These are phyloP conservation scores for Phalacrocorax aristotelis DNA, from an alignment of 2,113 vertebrate species.

Conservation along the genomic window DNA sequence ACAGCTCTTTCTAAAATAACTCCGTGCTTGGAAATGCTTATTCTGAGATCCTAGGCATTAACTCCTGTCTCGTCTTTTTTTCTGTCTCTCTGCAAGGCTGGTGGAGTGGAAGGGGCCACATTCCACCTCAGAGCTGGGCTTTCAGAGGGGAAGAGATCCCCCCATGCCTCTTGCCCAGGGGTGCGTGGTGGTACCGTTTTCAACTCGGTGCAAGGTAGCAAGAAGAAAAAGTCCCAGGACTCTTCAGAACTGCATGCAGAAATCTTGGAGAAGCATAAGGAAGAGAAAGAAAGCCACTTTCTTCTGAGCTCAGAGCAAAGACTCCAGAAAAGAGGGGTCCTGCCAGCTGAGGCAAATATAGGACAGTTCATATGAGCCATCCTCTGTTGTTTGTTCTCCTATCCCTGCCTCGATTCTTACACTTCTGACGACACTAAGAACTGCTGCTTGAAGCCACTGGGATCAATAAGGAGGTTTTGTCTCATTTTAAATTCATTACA, in stretches of 20 bases:
- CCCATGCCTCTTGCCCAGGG: accelerated
- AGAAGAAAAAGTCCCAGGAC: not conserved
- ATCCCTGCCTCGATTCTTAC: not conserved
- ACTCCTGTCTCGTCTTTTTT: not conserved
- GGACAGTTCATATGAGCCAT: not conserved
- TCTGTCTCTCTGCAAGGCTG: not conserved
- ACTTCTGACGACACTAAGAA: not conserved
- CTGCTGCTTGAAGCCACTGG: not conserved
- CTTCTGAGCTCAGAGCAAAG: not conserved
- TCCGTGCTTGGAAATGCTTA: not conserved
- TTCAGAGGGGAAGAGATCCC: not conserved
- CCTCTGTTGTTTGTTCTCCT: not conserved
- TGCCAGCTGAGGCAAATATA: not conserved
- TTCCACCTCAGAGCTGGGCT: accelerated
- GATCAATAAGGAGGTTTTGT: not conserved
- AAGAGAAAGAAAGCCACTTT: not conserved
- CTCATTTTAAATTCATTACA: not conserved
- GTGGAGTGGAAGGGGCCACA: not conserved
- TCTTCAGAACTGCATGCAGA: not conserved
- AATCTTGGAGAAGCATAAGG: not conserved
- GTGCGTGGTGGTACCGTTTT: not conserved
- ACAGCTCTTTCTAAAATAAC: slow-evolving; percentile 26
- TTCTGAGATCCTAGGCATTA: not conserved
- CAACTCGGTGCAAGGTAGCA: not conserved
- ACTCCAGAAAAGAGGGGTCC: not conserved